Evolutionary conservation across 92 coral and sea anemone species (phyloP).

Genomic region (Ricordea florida): DNA sequence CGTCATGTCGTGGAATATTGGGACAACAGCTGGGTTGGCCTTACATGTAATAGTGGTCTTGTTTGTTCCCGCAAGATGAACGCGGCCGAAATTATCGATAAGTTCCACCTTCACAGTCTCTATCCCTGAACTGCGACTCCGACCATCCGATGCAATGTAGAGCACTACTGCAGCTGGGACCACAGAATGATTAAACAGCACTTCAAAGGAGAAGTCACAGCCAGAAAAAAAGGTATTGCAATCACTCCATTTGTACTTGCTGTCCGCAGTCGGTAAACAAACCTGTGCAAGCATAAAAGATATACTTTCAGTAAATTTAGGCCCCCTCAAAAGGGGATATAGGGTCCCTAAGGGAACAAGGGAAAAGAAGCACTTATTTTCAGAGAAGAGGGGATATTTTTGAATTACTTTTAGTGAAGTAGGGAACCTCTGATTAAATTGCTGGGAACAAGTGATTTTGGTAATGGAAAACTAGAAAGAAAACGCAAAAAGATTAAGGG

Average conservation of each 20-base stretch:
- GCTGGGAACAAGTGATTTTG: too few relatives aligned
- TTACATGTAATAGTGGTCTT: constrained; percentile 71
- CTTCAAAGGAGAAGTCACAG: constrained; percentile 78
- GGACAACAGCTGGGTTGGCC: constrained; percentile 82
- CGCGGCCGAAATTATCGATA: constrained; percentile 44
- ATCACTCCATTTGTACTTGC: constrained; percentile 69
- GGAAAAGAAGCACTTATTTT: too few relatives aligned
- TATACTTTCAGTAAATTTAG: too few relatives aligned
- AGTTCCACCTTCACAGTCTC: constrained; percentile 66
- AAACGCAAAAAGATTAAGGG: too few relatives aligned
- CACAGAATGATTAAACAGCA: constrained; percentile 74
- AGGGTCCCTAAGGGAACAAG: too few relatives aligned
- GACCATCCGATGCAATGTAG: constrained; percentile 79
- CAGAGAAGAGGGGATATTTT: too few relatives aligned
- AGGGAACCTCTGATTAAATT: too few relatives aligned
- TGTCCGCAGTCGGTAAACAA: constrained; percentile 41
- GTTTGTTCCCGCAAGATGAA: constrained; percentile 50
- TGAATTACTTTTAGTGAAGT: too few relatives aligned
- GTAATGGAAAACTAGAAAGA: too few relatives aligned
- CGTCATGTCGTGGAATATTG: constrained; percentile 89
- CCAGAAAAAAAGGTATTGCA: constrained; percentile 23
- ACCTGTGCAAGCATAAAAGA: too few relatives aligned
- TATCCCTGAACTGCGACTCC: constrained; percentile 7
- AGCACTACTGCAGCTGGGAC: constrained; percentile 89
- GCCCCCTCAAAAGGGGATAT: too few relatives aligned